Base-by-base conservation (phyloP, 2,113 vertebrate species). In the Myodes glareolus region DNA sequence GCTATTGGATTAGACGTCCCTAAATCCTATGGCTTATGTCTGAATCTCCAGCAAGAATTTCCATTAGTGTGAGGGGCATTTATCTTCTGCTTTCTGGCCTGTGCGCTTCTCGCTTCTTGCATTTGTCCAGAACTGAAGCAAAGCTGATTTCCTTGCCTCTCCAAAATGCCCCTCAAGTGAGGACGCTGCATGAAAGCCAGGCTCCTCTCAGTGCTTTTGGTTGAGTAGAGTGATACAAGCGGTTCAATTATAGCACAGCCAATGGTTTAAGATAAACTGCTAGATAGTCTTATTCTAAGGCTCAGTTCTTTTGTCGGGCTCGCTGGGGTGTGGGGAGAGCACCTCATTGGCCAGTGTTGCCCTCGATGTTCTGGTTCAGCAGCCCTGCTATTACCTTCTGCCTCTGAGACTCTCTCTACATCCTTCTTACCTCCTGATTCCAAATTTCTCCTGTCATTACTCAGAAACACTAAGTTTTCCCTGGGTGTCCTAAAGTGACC, bases 21-120 rank as follows among this genome's bases (percentile, higher is more conserved):
- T 95, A 88, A 94, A 75, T 84, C 72, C 76, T 87, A 36, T 58
- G 65, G 42, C 42, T 96, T 94, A 75, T 65, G 27, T 70, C 87
- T 75, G 25, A n/a, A 19, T 58, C 33, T 90, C 58, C 78, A 67
- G 23, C 68, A 92, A 91, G 68, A 87, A 86, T 90, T 92, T 95
- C 72, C 68, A 33, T 95, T 52, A 87, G 4, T 3, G 4, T 29
- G 12, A 45, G n/a, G 61, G 77, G 7, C 73, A 70, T 95, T 92
- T 81, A 42, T 58, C 78, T 92, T 73, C 80, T 87, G n/a, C 27
- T 92, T 92, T 87, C 91, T 29, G 45, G 80, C 67, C 73, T 61
- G 0, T 39, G n/a, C 39, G 73, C 63, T 84, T 91, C 47, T 70
- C 0, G 50, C 61, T 31, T 92, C 91, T 87, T 72, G 5, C 27